Base-by-base conservation (phyloP, 2,888 invertebrate genomes). In the Eubasilissa splendida region DNA sequence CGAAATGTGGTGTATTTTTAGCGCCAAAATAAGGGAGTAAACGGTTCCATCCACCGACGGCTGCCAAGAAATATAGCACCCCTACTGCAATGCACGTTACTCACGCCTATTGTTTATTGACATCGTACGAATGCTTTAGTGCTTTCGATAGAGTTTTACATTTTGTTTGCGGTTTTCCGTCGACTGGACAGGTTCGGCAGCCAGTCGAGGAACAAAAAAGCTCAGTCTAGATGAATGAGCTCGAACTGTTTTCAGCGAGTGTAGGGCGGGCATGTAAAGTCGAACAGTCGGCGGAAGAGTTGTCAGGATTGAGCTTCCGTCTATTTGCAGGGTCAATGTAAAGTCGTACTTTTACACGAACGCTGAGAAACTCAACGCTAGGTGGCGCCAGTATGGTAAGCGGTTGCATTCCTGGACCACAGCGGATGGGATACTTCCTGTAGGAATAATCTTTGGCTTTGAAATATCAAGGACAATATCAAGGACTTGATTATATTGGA, bases 1-100 rank as follows among this genome's bases (percentile, higher is more conserved):
- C 68, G 53, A 68, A 68, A 68, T 68, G 53, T 10, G 14, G 14
- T 68, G 68, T 68, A 68, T 68, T 68, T 68, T 68, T 68, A 53
- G 68, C 9, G 50, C 53, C 14, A 68, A 68, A 68, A 68, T 68
- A 68, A 68, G 68, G 42, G 68, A 68, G 53, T 7, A 68, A 68
- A 50, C 14, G 68, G 52, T 68, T 12, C n/a, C 68, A 52, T 52
- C 53, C 52, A 68, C 50, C 63, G n/a, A 63, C 11, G 63, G 11
- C 63, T 63, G 63, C 63, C 4, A 33, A 33, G 33, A 31, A 63
- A 63, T 10, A 12, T 31, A 63, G 1, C 63, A 33, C 42, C 33
- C 33, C 3, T 7, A 42, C 12, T 12, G 11, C 31, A 33, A 63
- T 31, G 12, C 2, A 42, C 42, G 7, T 42, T 42, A 42, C 4